Base-by-base conservation (phyloP, 1,140 invertebrate species). In the Diuraphis noxia region DNA sequence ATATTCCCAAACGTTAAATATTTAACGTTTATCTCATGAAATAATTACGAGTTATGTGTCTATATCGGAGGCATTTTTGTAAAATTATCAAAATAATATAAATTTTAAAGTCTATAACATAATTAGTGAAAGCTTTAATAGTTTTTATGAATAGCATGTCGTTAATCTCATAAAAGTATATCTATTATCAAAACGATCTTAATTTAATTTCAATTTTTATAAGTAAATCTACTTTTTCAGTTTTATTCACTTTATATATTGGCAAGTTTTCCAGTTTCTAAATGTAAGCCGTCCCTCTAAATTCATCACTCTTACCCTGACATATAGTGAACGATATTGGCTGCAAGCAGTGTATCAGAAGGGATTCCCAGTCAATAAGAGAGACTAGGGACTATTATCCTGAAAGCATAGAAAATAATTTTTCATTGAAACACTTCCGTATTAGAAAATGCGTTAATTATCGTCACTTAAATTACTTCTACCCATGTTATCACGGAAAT, bases 391-490 rank as follows among this genome's bases (percentile, higher is more conserved):
- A 79, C n/a, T 90, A 34, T 90, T 90, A 46, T 77, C 25, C 56
- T 10, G 34, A 43, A 7, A 46, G 13, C 4, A 52, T 19, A 52
- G 9, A 30, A 9, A 38, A 52, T 38, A 25, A 49, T 81, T 90
- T 90, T 90, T 90, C 41, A 79, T 90, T 49, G 72, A 10, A 36
- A 77, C n/a, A 81, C 56, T 72, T 72, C 30, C 9, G 19, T 49
- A 49, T 36, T 81, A 30, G 19, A 49, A 77, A 72, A 89, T 46
- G 7, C 40, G 63, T 89, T 41, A 89, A 89, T 89, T 89, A 79
- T 89, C 63, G 19, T 77, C 63, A 43, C 63, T 40, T 63, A 63
- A 56, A 25, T 63, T 2, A 89, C 40, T 7, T 30, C 10, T 17
- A 30, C 5, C n/a, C n/a, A 17, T 30, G 25, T 30, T 30, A 88